These are phyloP conservation scores for Neotoxoptera formosana DNA, from an alignment of 1,140 invertebrate genomes.

Conservation along the genomic window DNA sequence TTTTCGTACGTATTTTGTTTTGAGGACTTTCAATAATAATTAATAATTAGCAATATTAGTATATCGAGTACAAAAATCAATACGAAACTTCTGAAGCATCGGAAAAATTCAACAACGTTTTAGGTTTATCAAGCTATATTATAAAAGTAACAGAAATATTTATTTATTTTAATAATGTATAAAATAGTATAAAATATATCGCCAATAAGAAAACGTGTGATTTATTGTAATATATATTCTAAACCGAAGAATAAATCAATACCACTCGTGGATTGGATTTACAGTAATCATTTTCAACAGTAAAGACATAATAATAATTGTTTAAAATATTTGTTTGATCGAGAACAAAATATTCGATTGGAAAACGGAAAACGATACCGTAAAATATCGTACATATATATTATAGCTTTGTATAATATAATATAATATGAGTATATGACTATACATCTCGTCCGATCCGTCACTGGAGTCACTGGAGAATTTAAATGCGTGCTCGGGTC, in stretches of 20 bases:
- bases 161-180: too few relatives aligned
- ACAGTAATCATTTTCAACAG: too few relatives aligned
- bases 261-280: too few relatives aligned
- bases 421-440: too few relatives aligned
- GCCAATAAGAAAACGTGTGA: neutral
- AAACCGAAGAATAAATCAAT: neutral
- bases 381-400: neutral
- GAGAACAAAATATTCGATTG: too few relatives aligned
- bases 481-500: neutral
- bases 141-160: neutral
- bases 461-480: neutral
- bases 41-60: slow-evolving; percentile 3
- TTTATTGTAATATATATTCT: too few relatives aligned
- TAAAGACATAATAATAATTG: neutral
- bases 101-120: neutral
- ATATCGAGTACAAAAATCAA: neutral
- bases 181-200: neutral
- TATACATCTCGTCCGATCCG: neutral
- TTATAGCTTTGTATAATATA: too few relatives aligned
- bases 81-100: neutral
- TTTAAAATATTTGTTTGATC: too few relatives aligned
- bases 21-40: neutral
- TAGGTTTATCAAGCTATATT: neutral
- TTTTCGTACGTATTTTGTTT: neutral
- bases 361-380: neutral